Evolutionary conservation across 2,113 vertebrate species (phyloP), one percentile per base, ranked within the genome.

Genomic region (Rhipidura dahli): DNA sequence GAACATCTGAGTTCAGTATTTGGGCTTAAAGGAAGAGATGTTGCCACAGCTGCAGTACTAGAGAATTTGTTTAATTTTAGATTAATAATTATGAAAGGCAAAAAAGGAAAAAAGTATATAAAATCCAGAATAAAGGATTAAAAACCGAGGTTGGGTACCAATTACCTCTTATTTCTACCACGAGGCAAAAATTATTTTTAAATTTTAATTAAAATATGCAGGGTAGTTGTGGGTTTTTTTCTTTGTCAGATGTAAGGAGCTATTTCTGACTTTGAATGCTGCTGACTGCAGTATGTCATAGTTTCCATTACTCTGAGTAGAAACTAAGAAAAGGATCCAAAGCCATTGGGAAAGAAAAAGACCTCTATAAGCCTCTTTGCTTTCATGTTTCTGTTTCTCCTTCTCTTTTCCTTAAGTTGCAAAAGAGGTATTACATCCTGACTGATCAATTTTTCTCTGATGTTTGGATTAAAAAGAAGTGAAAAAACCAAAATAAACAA

Each of bases 1-100:
- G 75, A 83, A 72, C 69, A 92, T 92, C 77, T 87, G 81, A 94
- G 70, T 92, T 92, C 73, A 77, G 18, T 87, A 37, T 89, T 84
- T 77, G 31, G 10, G 65, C 66, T 94, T 91, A 94, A 92, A 95
- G 69, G 75, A 91, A 66, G 81, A 90, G 50, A 65, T 44, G 16
- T 65, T 92, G 19, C 12, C n/a, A 61, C 73, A 85, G 59, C 51
- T 83, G 85, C 44, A 71, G 9, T 57, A 45, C 8, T 17, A 45
- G 18, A 42, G 10, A 44, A 11, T 45, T 35, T 50, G 6, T 88
- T 83, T 77, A n/a, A 61, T 70, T 81, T 89, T 78, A 71, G 21
- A 13, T 75, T 40, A 80, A 73, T 42, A 83, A 66, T 15, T 35
- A 45, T 18, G 9, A 92, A 81, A 83, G 7, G 8, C 1, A 64